Percentiles rank a stretch among this genome's conserved stretches.
These are phyloP conservation scores for Gymnothorax reevesii DNA, from an alignment of 2,797 vertebrate genomes.

Conservation along the genomic window DNA sequence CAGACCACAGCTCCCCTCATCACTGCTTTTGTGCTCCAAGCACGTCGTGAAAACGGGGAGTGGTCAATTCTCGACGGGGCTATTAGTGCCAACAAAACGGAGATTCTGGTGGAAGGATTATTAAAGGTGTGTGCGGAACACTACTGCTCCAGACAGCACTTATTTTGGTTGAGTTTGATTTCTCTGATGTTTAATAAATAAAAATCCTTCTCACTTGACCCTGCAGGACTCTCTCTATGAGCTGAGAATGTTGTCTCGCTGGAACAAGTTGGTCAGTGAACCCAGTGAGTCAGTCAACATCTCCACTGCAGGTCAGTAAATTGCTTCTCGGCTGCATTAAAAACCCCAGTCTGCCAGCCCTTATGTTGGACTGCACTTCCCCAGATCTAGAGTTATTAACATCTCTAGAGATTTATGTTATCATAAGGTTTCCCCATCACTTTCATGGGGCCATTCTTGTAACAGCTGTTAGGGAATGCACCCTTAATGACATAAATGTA, in stretches of 20 bases:
- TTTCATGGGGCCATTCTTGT: not conserved
- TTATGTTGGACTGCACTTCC: not conserved
- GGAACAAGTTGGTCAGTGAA: conserved; percentile 80
- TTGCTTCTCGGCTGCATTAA: not conserved
- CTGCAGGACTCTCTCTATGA: conserved; percentile 86
- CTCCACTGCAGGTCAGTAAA: conserved; percentile 82
- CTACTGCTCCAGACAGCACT: not conserved
- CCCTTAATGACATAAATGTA: not conserved
- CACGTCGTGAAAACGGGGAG: conserved; percentile 74
- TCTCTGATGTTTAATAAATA: not conserved
- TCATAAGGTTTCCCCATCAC: not conserved
- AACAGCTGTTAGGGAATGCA: not conserved
- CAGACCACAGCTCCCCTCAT: conserved; percentile 67
- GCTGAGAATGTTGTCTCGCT: conserved; percentile 85
- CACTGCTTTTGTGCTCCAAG: conserved; percentile 84
- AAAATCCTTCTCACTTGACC: not conserved
- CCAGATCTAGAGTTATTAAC: not conserved
- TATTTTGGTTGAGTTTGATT: not conserved
- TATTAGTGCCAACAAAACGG: conserved; percentile 76
- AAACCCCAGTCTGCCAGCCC: not conserved
- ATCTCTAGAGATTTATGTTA: not conserved
- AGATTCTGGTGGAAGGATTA: conserved; percentile 86
- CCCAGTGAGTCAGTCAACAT: conserved; percentile 86
- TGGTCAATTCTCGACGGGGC: conserved; percentile 84
- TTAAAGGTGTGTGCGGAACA: conserved; percentile 74